Evolutionary conservation across 2,888 invertebrate genomes (phyloP), one percentile per base, ranked within the genome.

Genomic region (Neocrepidodera transversa): DNA sequence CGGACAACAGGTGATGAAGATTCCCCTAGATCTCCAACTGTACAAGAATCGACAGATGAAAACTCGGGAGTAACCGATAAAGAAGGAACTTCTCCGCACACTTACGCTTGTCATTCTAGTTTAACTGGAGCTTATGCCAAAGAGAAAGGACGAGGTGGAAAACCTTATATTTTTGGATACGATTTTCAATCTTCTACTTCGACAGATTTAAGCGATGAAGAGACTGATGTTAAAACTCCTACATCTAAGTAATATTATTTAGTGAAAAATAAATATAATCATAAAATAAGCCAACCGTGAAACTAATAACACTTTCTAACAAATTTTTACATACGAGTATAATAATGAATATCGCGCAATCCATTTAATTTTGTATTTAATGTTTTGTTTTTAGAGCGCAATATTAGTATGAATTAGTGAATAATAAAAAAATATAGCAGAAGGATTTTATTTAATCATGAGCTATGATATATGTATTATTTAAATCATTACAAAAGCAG

Each of bases 131-230:
- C 69, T 40, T 71, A 71, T 32, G 65, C 70, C 62, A 40, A 66
- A 60, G 58, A 64, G 45, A 45, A 59, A 49, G 47, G 48, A 48
- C 11, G 38, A 0, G 47, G 32, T n/a, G 65, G 67, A 0, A 69
- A 69, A 30, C 74, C 72, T 0, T 71, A 68, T 28, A 71, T 77
- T 13, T 77, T 75, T 51, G 77, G 77, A 1, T 77, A 78, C 58
- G 77, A 77, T 64, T 74, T 77, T 53, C 74, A 75, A 52, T 75
- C 76, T 2, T 64, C 72, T 8, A 67, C 68, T 16, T 72, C 71
- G 5, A 69, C 70, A 0, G 68, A 64, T 11, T 18, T 60, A 4
- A 63, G 57, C 23, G 63, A 63, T 11, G 63, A 63, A 17, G 57
- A 51, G 1, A 50, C 51, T 0, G 63, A 63, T 18, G 10, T 50